Evolutionary conservation across 2,113 vertebrate genomes (phyloP), one percentile per base, ranked within the genome.

Genomic region (Sinocyclocheilus rhinocerous): DNA sequence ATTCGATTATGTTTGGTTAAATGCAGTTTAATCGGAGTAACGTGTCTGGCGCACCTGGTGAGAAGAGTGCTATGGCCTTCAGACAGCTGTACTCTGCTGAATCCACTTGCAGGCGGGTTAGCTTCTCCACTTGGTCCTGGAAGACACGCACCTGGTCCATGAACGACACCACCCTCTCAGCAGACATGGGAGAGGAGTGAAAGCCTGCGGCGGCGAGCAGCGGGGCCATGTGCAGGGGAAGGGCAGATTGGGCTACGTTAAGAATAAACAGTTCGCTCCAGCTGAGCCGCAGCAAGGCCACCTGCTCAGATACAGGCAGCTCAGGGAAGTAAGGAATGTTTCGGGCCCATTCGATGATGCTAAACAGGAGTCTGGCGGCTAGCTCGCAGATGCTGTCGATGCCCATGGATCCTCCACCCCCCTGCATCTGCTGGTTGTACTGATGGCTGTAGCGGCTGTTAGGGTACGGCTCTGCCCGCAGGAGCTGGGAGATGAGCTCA

Each of bases 71-170:
- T 20, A 99, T 97, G 93, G 97, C 97, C 93, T 99, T 99, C 89
- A 98, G 97, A 90, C 97, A 98, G 92, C 97, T 97, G 91, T 96
- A 99, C 89, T 99, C 97, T 0, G 97, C 97, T 0, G 97, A 97
- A 85, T 99, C 97, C 90, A 99, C 97, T 92, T 98, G 97, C 78
- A 99, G 95, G 76, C 96, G 91, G 87, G 95, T 96, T 88, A 99
- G 96, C 94, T 98, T 98, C 91, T 99, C 97, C 94, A 98, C 97
- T 94, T 99, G 97, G 86, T 98, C 97, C 96, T 99, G 97, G 91
- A 99, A 98, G 80, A 98, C 93, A 22, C 98, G 95, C 91, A 99
- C 97, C 94, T 98, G 98, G 90, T 99, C 97, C 98, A 99, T 99
- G 95, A 99, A 99, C 91, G 97, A 95, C 83, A 98, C 98, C 0